These are phyloP conservation scores for Tetrax tetrax DNA, from an alignment of 2,113 vertebrate species.

Conservation along the genomic window DNA sequence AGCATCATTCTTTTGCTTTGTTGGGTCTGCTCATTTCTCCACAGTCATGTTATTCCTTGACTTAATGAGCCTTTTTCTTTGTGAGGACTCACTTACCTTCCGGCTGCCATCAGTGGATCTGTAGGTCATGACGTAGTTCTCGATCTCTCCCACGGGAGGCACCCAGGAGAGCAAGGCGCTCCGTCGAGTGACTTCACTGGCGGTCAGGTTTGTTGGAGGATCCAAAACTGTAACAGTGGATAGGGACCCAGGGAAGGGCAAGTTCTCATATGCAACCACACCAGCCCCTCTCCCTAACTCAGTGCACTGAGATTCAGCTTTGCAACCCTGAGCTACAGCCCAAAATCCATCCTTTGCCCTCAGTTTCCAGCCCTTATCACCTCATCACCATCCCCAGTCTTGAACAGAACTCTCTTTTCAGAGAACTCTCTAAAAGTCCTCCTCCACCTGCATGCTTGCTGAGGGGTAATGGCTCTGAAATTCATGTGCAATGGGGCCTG, in stretches of 20 bases:
- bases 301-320: neutral
- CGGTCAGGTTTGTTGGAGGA: slow-evolving; percentile 90
- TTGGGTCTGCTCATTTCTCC: neutral
- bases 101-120: slow-evolving; percentile 86
- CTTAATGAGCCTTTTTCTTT: neutral
- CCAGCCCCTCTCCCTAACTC: neutral
- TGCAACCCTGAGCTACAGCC: neutral
- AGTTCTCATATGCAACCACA: neutral
- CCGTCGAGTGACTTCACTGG: slow-evolving; percentile 90
- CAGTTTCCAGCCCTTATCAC: neutral
- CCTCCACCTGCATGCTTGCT: neutral
- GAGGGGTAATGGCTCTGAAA: neutral
- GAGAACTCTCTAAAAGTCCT: neutral
- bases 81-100: slow-evolving; percentile 81
- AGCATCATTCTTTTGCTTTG: neutral
- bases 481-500: neutral
- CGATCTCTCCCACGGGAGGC: slow-evolving; percentile 87
- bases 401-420: neutral
- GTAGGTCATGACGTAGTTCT: slow-evolving; percentile 96
- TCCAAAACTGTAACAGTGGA: slow-evolving; percentile 85
- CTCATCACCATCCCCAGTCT: neutral
- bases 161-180: slow-evolving; percentile 94
- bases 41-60: neutral
- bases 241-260: neutral
- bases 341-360: neutral